Base-by-base conservation (phyloP, 2,113 vertebrate species). In the Chinchilla lanigera region DNA sequence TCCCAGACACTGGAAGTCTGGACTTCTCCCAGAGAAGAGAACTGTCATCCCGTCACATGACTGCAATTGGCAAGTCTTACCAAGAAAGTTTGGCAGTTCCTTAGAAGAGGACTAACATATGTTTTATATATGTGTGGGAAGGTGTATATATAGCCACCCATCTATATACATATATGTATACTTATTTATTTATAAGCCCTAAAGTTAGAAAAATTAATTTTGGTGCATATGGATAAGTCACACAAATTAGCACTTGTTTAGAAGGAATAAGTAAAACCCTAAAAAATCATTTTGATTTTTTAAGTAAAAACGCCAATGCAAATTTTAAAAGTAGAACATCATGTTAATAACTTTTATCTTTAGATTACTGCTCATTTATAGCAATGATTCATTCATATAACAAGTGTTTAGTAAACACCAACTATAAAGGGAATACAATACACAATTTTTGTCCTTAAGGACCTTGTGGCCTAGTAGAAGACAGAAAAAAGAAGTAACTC, bases 91-190 rank as follows among this genome's bases (percentile, higher is more conserved):
- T 98, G 98, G 98, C 98, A 98, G 98, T 97, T 90, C 94, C 96
- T 97, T 91, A 97, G 95, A 97, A 88, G 95, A 97, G 97, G 97
- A 97, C 97, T 98, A 98, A 97, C 97, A 98, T 98, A 98, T 98
- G 97, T 97, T 98, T 98, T 98, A 97, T 98, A 97, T 98, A 96
- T 98, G 97, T 98, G 98, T 97, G 98, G 97, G 97, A 97, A 98
- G 97, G 96, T 98, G 94, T 98, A 98, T 98, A 98, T 98, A 98
- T 98, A 98, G 97, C 97, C 69, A 97, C 81, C 89, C 89, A 96
- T 96, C 95, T 97, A 97, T 95, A 98, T 98, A 97, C 98, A 96
- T 98, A 97, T 97, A 98, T 97, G 97, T 98, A 96, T 92, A 95
- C 97, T 98, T 98, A 97, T 98, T 98, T 98, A 98, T 98, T 98